phyloP scores from a whole-genome alignment of 2,888 invertebrate genomes.

The Mythimna impura region DNA sequence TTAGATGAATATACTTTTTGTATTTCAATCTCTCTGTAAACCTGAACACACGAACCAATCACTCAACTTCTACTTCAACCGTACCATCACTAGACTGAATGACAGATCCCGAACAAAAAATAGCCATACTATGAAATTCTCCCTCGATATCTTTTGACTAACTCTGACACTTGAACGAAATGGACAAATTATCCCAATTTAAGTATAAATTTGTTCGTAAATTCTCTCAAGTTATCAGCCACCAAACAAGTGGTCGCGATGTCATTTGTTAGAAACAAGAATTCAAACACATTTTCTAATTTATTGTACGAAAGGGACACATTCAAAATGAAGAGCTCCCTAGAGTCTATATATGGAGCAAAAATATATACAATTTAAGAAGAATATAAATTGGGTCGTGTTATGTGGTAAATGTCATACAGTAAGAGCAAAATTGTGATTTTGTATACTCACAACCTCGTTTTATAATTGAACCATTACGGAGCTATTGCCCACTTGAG shows the following conservation, averaged over 20 bases:
- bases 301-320: conserved; percentile 58
- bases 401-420: not conserved
- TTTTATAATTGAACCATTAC: conserved; percentile 26
- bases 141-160: conserved; percentile 4
- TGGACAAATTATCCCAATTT: conserved; percentile 39
- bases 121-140: not conserved
- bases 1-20: not conserved
- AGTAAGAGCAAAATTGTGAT: conserved; percentile 18
- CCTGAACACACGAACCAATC: not conserved
- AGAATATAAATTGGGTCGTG: conserved; percentile 41
- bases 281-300: conserved; percentile 62
- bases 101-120: conserved; percentile 5
- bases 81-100: not conserved
- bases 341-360: conserved; percentile 31
- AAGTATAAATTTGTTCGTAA: conserved; percentile 39
- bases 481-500: conserved; percentile 38
- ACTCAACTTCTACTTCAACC: not conserved
- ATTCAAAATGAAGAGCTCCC: conserved; percentile 56
- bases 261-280: conserved; percentile 60
- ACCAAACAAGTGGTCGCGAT: conserved; percentile 50
- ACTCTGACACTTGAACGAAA: conserved; percentile 22
- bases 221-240: conserved; percentile 35
- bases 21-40: not conserved
- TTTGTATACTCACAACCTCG: conserved; percentile 39
- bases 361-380: conserved; percentile 55